Base-by-base conservation (phyloP, 1,140 invertebrate genomes). In the Sinonovacula constricta region DNA sequence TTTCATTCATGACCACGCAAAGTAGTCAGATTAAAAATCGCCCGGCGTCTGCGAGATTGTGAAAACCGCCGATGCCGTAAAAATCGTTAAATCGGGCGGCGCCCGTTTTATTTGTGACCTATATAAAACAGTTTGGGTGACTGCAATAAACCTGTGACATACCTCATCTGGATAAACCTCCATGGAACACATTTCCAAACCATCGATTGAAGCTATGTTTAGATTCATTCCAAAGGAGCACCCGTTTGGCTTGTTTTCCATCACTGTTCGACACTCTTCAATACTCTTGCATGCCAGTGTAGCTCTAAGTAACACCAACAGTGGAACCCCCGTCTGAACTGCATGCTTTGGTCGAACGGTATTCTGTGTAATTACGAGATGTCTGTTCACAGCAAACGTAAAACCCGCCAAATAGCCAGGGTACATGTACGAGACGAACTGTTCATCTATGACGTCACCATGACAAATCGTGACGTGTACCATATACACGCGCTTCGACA, bases 181-280 rank as follows among this genome's bases (percentile, higher is more conserved):
- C 5, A 75, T 22, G 2, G 71, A 75, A 30, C 60, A 65, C 71
- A 75, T 75, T 5, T 66, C 30, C 18, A 18, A 1, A 10, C 30
- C 15, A 0, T 34, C 7, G 15, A 53, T 66, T 22, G 39, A 45
- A 30, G 71, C 71, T 12, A 75, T 53, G 26, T 75, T 75, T 2
- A 75, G 4, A 30, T 65, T 66, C 22, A 75, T 75, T 4, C 71
- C 71, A 57, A 36, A 75, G 10, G 60, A 65, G 34, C 71, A 75
- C 2, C 71, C 71, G 53, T 56, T n/a, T 5, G 71, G 71, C 5
- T 66, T 51, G 15, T 30, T 36, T 18, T 39, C 49, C 71, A 75
- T 65, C 15, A 75, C 62, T 2, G 22, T 1, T 1, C 24, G 49
- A 36, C 71, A 75, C 26, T 65, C 71, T 45, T 66, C 62, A 15